These are phyloP conservation scores for Tipula confusa DNA, from an alignment of 2,888 invertebrate species.

Conservation along the genomic window DNA sequence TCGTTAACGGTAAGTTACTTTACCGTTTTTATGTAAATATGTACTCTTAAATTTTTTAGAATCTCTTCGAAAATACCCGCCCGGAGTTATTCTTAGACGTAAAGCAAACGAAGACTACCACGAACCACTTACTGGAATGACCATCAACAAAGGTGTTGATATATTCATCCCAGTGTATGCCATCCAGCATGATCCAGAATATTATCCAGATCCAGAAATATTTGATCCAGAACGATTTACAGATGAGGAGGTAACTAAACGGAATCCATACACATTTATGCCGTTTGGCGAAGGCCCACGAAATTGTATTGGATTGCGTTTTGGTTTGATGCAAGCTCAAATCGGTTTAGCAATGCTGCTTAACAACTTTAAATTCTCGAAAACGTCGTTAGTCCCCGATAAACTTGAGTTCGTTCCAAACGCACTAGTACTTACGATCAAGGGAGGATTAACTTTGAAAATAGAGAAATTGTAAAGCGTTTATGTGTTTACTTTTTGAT, in stretches of 20 bases:
- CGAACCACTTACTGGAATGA: neutral
- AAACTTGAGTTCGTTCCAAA: no score
- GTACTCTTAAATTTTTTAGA: neutral
- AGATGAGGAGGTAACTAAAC: neutral
- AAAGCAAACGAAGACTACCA: neutral
- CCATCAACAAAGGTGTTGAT: neutral
- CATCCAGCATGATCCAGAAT: neutral
- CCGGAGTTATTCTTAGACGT: neutral
- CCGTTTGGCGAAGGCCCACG: neutral
- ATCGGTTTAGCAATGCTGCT: neutral
- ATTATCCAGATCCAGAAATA: neutral
- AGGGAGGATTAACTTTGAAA: no score
- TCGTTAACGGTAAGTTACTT: slow-evolving; percentile 45
- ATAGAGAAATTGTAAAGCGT: no score
- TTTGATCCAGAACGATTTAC: neutral
- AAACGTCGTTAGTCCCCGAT: no score
- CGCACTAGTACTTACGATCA: no score
- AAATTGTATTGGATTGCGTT: neutral
- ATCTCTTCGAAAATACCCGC: neutral
- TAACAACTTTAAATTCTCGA: no score
- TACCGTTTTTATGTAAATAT: no score
- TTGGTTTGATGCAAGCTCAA: neutral
- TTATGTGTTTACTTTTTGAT: no score
- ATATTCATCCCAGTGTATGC: neutral
- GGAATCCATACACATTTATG: neutral